Evolutionary conservation across 2,888 invertebrate species (phyloP), one percentile per base, ranked within the genome.

Genomic region (Aphodius granarius): DNA sequence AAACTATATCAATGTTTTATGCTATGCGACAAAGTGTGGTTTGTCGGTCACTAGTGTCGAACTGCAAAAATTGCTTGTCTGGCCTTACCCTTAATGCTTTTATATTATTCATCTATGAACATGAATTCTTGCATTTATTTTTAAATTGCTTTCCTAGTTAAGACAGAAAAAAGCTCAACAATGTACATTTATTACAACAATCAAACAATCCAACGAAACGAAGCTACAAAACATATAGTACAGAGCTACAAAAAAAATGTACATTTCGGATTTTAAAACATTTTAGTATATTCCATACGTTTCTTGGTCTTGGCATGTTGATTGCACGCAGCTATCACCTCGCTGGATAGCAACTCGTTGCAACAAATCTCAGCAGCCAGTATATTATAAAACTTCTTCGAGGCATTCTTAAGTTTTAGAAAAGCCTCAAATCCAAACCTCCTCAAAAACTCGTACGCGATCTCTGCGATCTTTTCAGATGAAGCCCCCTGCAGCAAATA

Each of bases 271-370:
- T 43, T n/a, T 20, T 68, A 13, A 19, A 68, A 68, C 19, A 20
- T 68, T 9, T 18, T 20, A 20, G 74, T 75, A 43, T 77, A 77
- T 4, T 71, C 21, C 77, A 77, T 77, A 18, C 77, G 23, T 16
- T 66, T 72, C 63, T 63, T 75, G 17, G 63, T 15, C 13, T 20
- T 73, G 15, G 63, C 66, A 71, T 62, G 73, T n/a, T 13, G 63
- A 19, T 43, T 70, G 63, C 73, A 77, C 23, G 23, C 77, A 18
- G 66, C 73, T 20, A 72, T 63, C 0, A 77, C 63, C 17, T 77
- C 72, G 71, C 73, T 68, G 21, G 66, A 63, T 22, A 77, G 70
- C 64, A 64, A 62, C 68, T 73, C 77, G 15, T 77, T 77, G 22
- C 70, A 23, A 15, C 72, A 68, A 6, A 77, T 20, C 0, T 77